Base-by-base conservation (phyloP, 2,113 vertebrate genomes). In the Alectura lathami region DNA sequence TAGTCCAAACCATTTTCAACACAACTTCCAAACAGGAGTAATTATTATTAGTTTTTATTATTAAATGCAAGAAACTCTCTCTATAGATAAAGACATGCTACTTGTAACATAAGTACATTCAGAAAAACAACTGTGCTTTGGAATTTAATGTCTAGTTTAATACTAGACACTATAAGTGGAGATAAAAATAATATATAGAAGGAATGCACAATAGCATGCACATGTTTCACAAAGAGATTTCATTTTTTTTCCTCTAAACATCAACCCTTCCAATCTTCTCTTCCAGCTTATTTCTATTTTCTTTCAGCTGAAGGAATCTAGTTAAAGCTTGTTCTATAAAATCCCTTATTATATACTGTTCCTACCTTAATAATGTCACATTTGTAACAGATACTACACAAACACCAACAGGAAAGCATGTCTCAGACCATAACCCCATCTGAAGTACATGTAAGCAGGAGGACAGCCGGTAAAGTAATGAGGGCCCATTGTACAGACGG, bases 121-220 rank as follows among this genome's bases (percentile, higher is more conserved):
- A 30, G 64, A 17, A 78, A 91, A 96, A 88, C 30, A 90, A 80
- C n/a, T 69, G 26, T 84, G 38, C 73, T 88, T 92, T 92, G 64
- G 32, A 93, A 36, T 59, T 93, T 92, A 81, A 80, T 75, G 43
- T 81, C 68, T 93, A 81, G n/a, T 86, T 92, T 81, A 92, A 88
- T 70, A 72, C 5, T 53, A 92, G 92, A 72, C 18, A 63, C 30
- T 69, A 2, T 30, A 86, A 92, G 40, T 2, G 1, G 10, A 34
- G 40, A 70, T 78, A 68, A 95, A 90, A 81, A 83, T 51, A 83
- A 91, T 75, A n/a, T 42, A 81, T 60, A 20, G n/a, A 86, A 78
- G 45, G 27, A 92, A 81, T 32, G 93, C 13, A 30, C 20, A 68
- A 76, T 17, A 43, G 45, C 67, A 86, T 34, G 30, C 16, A 66